These are phyloP conservation scores for Leucania comma DNA, from an alignment of 2,888 invertebrate species.

Conservation along the genomic window DNA sequence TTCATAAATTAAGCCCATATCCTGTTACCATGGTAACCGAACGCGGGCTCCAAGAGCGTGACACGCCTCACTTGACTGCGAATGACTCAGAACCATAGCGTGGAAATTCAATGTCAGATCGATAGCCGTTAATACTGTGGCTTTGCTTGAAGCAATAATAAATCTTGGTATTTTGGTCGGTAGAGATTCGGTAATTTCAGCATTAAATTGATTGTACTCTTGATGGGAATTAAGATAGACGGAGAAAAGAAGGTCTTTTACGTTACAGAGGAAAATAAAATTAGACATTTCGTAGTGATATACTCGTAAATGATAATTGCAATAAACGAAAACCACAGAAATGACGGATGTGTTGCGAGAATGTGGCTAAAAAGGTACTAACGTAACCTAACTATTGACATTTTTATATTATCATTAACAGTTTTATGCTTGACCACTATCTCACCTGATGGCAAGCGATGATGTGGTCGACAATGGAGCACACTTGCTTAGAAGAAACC, in stretches of 20 bases:
- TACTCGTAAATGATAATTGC: background rate
- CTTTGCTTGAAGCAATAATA: constrained; percentile 12
- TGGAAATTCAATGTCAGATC: constrained; percentile 46
- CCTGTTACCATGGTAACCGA: constrained; percentile 41
- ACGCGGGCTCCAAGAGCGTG: constrained; percentile 44
- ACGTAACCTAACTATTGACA: too few relatives aligned
- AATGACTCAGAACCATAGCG: constrained; percentile 43
- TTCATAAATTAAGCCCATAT: constrained; percentile 40
- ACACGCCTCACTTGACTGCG: constrained; percentile 37
- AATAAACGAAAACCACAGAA: too few relatives aligned
- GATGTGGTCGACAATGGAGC: too few relatives aligned
- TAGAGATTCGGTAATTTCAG: background rate
- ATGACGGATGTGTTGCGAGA: too few relatives aligned
- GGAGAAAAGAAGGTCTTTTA: background rate
- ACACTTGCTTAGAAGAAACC: too few relatives aligned
- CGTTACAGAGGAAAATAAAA: background rate
- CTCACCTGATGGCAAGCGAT: too few relatives aligned
- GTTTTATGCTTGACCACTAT: too few relatives aligned
- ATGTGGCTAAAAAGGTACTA: too few relatives aligned
- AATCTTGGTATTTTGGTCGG: background rate
- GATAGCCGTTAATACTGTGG: constrained; percentile 33
- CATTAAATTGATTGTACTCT: background rate
- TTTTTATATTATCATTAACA: too few relatives aligned
- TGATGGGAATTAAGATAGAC: background rate
- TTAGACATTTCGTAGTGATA: background rate